Conservation (phyloP, 2,888 invertebrate genomes). For the Thymelicus lineola region DNA sequence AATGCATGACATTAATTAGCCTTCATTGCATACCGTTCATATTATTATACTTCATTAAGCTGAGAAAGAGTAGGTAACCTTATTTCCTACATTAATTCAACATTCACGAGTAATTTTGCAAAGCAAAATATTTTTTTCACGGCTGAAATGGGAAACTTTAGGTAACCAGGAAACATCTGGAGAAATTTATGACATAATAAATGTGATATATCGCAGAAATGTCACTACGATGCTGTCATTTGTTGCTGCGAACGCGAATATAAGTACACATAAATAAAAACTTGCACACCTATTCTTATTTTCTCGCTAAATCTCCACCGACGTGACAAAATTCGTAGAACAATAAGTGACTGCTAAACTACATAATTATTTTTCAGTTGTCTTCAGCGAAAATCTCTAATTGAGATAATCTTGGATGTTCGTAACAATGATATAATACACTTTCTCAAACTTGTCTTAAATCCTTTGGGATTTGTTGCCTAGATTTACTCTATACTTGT, state of each 20-base stretch:
- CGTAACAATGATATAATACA: no score
- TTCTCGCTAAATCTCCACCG: not conserved
- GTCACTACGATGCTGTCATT: constrained; percentile 4
- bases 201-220: constrained; percentile 15
- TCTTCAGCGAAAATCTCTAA: not conserved
- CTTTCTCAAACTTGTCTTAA: no score
- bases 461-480: no score
- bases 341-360: constrained; percentile 6
- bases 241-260: not conserved
- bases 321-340: not conserved
- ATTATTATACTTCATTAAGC: no score
- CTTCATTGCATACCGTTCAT: no score
- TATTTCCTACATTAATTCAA: no score
- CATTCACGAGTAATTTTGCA: not conserved
- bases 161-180: constrained; percentile 3
- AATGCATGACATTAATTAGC: no score
- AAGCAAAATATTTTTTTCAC: not conserved
- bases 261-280: constrained; percentile 23
- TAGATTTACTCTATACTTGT: no score
- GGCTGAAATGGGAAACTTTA: not conserved
- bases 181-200: constrained; percentile 20
- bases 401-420: no score
- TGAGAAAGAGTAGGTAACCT: no score
- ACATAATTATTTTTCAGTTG: constrained; percentile 1
- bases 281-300: constrained; percentile 7